Base-by-base conservation (phyloP, 2,113 vertebrate species). In the Dendropsophus ebraccatus region DNA sequence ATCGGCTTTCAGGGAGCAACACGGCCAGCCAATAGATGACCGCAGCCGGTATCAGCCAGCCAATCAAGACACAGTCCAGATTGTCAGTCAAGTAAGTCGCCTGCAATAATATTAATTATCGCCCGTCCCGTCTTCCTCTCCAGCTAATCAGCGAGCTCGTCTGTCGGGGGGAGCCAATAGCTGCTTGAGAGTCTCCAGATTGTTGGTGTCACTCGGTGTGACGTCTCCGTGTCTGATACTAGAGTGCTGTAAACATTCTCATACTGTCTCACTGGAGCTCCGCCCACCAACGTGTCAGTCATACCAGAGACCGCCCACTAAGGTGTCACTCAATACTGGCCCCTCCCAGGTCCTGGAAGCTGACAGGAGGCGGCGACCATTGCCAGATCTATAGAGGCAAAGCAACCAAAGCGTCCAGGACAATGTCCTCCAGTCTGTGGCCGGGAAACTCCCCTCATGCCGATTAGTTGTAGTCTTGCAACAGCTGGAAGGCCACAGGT, bases 291-390 rank as follows among this genome's bases (percentile, higher is more conserved):
- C 11, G 14, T 21, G 6, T 41, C 32, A 28, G n/a, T 50, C 60
- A 82, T 1, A 32, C 65, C n/a, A n/a, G 12, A 30, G 12, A 1
- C 28, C 8, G n/a, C 58, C 80, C 80, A 67, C 2, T 16, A 41
- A 14, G 5, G 13, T 41, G 58, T 81, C 78, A 25, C 11, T 65
- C 78, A 41, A 8, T 2, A 13, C 23, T 19, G 4, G 60, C n/a
- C 13, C 81, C 62, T 17, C 65, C 82, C 32, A 52, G 1, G 9
- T 58, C 50, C 82, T 45, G 69, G 30, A 70, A 70, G 12, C 81
- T 67, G 79, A 41, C n/a, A 47, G 37, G n/a, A 5, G 41, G n/a
- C n/a, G n/a, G n/a, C n/a, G n/a, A n/a, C n/a, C n/a, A n/a, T n/a
- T n/a, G n/a, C n/a, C n/a, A n/a, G n/a, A n/a, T 41, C 3, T 41